Conservation (phyloP, 2,797 vertebrate genomes). For the Falco concolor region DNA sequence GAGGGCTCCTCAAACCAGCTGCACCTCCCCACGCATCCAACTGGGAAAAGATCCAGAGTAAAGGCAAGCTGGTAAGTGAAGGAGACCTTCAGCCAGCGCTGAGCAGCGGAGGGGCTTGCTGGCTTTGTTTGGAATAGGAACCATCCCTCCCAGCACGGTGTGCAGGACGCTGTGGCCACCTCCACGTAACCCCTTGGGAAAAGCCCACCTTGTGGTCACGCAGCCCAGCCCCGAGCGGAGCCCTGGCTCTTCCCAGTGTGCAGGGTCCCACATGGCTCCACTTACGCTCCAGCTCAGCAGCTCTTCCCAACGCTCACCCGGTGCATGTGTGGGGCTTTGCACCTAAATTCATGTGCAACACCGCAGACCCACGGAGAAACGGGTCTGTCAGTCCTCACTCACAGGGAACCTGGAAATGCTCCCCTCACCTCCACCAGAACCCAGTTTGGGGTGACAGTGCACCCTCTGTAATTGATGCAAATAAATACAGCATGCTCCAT, state of each 20-base stretch:
- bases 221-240: not conserved
- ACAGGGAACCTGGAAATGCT: not conserved
- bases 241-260: rapidly evolving
- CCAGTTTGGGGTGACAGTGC: not conserved
- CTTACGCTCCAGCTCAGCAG: not conserved
- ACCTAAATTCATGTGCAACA: rapidly evolving
- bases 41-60: not conserved
- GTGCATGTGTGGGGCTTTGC: rapidly evolving
- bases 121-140: not conserved
- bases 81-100: not conserved
- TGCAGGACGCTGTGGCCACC: not conserved
- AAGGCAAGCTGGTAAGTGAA: not conserved
- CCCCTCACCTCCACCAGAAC: not conserved
- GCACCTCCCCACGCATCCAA: not conserved
- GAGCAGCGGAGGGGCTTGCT: not conserved
- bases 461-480: not conserved
- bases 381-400: not conserved
- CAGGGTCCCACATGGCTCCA: rapidly evolving
- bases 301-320: not conserved
- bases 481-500: not conserved
- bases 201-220: not conserved
- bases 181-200: not conserved
- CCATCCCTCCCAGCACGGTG: rapidly evolving
- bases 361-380: not conserved
- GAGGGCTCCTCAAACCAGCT: not conserved